Percentiles rank a stretch among this genome's conserved stretches.
phyloP scores from a whole-genome alignment of 37 sponge, comb jelly and placozoan species.

The Cliona cf. orientalis region DNA sequence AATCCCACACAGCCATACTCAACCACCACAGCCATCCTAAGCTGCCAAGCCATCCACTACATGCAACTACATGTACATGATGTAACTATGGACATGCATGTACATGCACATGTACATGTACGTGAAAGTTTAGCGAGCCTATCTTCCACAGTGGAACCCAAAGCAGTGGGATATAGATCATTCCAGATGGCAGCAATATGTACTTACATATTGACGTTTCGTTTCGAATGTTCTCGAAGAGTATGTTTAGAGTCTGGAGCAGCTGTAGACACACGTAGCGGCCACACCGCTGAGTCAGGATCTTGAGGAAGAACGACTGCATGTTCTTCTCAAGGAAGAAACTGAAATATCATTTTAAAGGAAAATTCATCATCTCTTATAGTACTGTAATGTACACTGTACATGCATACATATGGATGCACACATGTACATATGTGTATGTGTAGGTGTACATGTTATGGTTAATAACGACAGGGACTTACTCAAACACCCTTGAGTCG shows the following conservation, averaged over 20 bases:
- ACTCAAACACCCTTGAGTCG: constrained; percentile 98
- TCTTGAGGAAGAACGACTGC: constrained; percentile 86
- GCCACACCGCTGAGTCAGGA: constrained; percentile 83
- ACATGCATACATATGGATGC: not conserved
- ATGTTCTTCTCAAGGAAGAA: constrained; percentile 98
- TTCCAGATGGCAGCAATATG: no score
- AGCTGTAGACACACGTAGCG: constrained; percentile 86
- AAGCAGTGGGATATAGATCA: no score
- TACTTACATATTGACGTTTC: constrained; percentile 96
- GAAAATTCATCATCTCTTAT: not conserved
- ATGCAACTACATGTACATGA: no score
- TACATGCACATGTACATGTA: no score
- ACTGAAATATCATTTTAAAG: constrained; percentile 43
- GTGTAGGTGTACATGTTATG: no score
- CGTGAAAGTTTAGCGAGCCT: no score
- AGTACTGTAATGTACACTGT: not conserved
- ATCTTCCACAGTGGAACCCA: no score
- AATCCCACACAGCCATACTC: no score
- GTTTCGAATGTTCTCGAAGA: constrained; percentile 97
- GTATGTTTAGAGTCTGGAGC: constrained; percentile 96
- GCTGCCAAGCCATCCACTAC: no score
- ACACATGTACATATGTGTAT: not conserved
- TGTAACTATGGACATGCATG: no score
- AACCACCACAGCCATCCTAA: no score
- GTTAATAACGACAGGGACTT: constrained; percentile 40